Percentiles rank a stretch among this genome's conserved stretches.
Conservation (phyloP, 2,888 invertebrate genomes). For the Glaucopsyche alexis region DNA sequence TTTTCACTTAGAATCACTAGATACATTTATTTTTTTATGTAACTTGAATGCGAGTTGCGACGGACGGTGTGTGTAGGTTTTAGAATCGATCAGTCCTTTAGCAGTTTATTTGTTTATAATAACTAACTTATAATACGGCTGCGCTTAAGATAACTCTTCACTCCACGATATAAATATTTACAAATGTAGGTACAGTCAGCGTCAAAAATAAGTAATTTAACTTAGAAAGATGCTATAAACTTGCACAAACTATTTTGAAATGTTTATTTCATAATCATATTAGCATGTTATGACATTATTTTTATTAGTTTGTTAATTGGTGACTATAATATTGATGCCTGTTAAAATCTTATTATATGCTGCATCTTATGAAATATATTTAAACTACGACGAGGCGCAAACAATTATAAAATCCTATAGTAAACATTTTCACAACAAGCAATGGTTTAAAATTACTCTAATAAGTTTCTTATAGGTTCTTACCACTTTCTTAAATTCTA, state of each 20-base stretch:
- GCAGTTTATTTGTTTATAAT: conserved; percentile 52
- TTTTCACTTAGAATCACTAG: too few relatives aligned
- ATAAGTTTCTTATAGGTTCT: neutral
- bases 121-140: conserved; percentile 54
- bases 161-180: conserved; percentile 54
- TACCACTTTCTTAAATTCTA: neutral
- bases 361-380: too few relatives aligned
- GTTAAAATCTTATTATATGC: too few relatives aligned
- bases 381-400: too few relatives aligned
- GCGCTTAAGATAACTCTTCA: conserved; percentile 77
- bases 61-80: conserved; percentile 40
- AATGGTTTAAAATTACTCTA: conserved; percentile 12
- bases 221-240: too few relatives aligned
- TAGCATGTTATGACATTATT: neutral
- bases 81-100: conserved; percentile 57
- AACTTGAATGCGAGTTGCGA: neutral
- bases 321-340: too few relatives aligned
- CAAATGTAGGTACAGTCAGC: conserved; percentile 17
- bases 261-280: neutral
- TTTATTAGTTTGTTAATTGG: too few relatives aligned
- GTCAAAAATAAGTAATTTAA: conserved; percentile 7
- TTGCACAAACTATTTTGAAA: too few relatives aligned
- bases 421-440: conserved; percentile 9
- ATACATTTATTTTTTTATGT: neutral
- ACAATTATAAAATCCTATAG: conserved; percentile 19